Percentiles rank a stretch among this genome's conserved stretches.
Conservation (phyloP, 2,113 vertebrate species). For the Malurus elegans region DNA sequence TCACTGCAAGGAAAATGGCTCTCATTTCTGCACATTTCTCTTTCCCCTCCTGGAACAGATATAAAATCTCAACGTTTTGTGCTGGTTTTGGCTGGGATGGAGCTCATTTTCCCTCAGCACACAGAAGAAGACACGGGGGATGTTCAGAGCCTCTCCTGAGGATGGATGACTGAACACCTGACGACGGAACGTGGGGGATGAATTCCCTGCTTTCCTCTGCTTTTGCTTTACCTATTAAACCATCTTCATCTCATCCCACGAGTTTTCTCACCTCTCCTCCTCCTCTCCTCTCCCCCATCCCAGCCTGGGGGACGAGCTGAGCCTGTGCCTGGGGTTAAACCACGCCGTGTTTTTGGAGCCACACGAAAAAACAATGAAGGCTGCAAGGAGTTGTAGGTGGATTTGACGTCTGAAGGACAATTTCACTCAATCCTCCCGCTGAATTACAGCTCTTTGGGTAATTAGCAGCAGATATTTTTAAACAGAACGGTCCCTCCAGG, state of each 20-base stretch:
- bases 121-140: background rate
- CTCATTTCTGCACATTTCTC: background rate
- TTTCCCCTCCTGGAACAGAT: background rate
- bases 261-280: background rate
- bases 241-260: background rate
- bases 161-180: background rate
- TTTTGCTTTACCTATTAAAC: background rate
- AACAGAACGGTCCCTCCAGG: constrained; percentile 71
- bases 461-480: constrained; percentile 74
- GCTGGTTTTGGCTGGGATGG: background rate
- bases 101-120: background rate
- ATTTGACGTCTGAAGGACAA: constrained; percentile 31
- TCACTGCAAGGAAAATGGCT: accelerated
- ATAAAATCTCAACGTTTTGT: background rate
- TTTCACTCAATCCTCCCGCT: constrained; percentile 51
- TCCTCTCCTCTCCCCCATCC: background rate
- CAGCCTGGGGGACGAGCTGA: background rate
- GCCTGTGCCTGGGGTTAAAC: background rate
- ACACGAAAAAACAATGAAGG: constrained; percentile 54
- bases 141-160: background rate
- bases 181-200: background rate
- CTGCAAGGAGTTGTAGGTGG: constrained; percentile 16
- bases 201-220: background rate
- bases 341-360: background rate
- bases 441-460: constrained; percentile 48